phyloP scores from a whole-genome alignment of 2,797 vertebrate species.

The Cichlasoma orientale region DNA sequence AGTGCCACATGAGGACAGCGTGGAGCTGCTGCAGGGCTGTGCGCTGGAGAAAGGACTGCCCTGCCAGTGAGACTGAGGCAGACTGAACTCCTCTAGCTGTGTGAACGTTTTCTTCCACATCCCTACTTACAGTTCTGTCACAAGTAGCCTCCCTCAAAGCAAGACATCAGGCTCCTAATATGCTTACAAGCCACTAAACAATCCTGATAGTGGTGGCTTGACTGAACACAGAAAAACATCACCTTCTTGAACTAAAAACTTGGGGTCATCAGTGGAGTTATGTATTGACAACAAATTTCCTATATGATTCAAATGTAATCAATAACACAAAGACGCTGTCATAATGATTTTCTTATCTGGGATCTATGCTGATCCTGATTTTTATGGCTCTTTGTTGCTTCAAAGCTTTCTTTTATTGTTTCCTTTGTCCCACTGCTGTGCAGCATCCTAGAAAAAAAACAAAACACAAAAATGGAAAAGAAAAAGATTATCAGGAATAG shows the following conservation, averaged over 20 bases:
- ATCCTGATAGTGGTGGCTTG: background rate
- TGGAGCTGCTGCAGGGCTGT: conserved; percentile 36
- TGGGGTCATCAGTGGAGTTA: background rate
- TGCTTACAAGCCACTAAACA: conserved; percentile 15
- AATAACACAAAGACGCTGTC: conserved; percentile 9
- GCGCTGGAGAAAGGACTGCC: conserved; percentile 41
- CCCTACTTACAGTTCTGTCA: conserved; percentile 37
- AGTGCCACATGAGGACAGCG: conserved; percentile 50
- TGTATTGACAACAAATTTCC: conserved; percentile 4
- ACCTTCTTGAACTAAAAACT: conserved; percentile 7
- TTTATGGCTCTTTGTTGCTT: conserved; percentile 78
- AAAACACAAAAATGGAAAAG: background rate
- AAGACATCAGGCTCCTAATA: conserved; percentile 30
- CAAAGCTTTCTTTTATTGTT: conserved; percentile 38
- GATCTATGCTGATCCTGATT: conserved; percentile 40
- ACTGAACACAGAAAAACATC: conserved; percentile 26
- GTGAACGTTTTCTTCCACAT: conserved; percentile 69
- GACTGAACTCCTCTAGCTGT: conserved; percentile 49
- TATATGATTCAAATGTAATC: background rate
- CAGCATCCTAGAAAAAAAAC: conserved; percentile 66
- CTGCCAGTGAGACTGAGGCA: conserved; percentile 51
- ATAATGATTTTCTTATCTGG: background rate
- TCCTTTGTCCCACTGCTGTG: conserved; percentile 70
- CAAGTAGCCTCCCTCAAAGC: conserved; percentile 20
- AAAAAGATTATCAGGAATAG: background rate